Evolutionary conservation across 2,888 invertebrate genomes (phyloP).

Genomic region (Rhyacophila evoluta): DNA sequence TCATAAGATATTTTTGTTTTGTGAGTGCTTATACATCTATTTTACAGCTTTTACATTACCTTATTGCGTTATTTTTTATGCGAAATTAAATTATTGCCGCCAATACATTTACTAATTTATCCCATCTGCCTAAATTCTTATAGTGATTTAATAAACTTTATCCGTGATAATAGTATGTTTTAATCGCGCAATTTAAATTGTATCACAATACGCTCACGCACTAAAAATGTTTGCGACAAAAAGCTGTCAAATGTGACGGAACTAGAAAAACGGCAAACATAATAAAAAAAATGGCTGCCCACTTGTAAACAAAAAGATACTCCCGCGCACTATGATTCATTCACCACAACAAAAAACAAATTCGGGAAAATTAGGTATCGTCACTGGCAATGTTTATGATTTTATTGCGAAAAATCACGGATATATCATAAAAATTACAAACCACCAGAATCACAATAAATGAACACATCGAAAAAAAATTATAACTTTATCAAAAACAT

Average conservation of each 20-base stretch:
- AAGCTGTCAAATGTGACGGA: constrained; percentile 5
- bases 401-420: not conserved
- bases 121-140: not conserved
- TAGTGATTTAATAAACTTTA: not conserved
- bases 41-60: too few relatives aligned
- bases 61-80: too few relatives aligned
- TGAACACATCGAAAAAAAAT: not conserved
- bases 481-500: not conserved
- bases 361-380: not conserved
- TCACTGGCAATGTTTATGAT: not conserved
- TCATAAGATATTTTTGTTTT: too few relatives aligned
- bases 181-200: not conserved
- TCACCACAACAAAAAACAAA: not conserved
- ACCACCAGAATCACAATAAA: not conserved
- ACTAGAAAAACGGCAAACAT: not conserved
- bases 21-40: too few relatives aligned
- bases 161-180: not conserved
- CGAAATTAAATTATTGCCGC: too few relatives aligned
- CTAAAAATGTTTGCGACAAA: not conserved
- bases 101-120: too few relatives aligned
- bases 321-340: constrained; percentile 24
- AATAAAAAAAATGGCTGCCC: constrained; percentile 15
- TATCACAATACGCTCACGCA: constrained; percentile 10
- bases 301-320: constrained; percentile 16
- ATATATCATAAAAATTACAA: not conserved